Conservation (phyloP, 1,140 invertebrate species). For the Macrocentrus cingulum region DNA sequence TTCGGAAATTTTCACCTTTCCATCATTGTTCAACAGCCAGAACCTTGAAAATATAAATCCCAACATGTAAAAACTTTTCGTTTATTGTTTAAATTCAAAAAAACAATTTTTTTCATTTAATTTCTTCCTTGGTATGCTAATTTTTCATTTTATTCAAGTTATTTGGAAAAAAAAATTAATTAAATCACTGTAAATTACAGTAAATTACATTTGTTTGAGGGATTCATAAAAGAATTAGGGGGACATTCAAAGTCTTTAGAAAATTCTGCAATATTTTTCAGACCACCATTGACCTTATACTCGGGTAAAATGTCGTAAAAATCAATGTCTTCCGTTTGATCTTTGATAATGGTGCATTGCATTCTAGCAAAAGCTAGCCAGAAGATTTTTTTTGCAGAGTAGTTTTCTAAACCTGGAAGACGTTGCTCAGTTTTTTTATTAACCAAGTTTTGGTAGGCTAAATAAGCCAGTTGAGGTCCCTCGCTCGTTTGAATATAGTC, state of each 20-base stretch:
- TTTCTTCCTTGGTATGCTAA: too few species aligned
- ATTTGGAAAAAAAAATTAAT: neutral
- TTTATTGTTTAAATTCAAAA: neutral
- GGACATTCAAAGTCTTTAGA: constrained; percentile 81
- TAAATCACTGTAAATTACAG: constrained; percentile 58
- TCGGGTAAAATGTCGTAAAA: constrained; percentile 61
- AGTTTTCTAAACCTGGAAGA: constrained; percentile 54
- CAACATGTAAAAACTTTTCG: neutral
- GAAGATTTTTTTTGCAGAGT: constrained; percentile 61
- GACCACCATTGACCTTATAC: constrained; percentile 79
- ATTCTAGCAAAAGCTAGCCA: constrained; percentile 66
- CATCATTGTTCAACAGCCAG: too few species aligned
- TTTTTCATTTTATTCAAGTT: neutral
- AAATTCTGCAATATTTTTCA: constrained; percentile 85
- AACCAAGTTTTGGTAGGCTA: constrained; percentile 59
- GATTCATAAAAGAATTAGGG: constrained; percentile 78
- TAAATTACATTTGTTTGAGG: constrained; percentile 77
- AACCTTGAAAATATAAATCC: neutral
- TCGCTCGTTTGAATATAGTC: constrained; percentile 73
- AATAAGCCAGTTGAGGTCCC: constrained; percentile 67
- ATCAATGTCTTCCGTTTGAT: constrained; percentile 35
- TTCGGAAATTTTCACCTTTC: too few species aligned
- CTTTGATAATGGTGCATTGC: constrained; percentile 53
- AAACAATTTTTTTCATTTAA: neutral
- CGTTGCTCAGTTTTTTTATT: constrained; percentile 45